Evolutionary conservation across 1,140 invertebrate species (phyloP).

Genomic region (Calephelis virginiensis): DNA sequence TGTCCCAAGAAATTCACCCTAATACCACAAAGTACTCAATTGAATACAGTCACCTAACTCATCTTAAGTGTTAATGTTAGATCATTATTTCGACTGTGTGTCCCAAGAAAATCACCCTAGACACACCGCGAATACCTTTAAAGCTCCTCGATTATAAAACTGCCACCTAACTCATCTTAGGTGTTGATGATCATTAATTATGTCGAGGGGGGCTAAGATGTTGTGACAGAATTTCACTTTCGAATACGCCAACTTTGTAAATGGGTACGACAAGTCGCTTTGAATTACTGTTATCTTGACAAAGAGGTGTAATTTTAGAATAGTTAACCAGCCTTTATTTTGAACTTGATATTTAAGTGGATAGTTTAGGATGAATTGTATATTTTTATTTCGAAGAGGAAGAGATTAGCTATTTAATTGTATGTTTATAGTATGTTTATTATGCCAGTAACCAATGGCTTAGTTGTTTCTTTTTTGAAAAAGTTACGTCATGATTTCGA

Average conservation of each 20-base stretch:
- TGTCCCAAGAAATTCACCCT: no score
- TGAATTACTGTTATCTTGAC: constrained; percentile 31
- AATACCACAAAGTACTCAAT: no score
- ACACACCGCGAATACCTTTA: constrained; percentile 32
- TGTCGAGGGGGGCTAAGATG: constrained; percentile 51
- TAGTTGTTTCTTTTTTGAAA: no score
- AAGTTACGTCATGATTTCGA: no score
- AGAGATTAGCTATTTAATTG: no score
- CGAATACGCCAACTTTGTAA: constrained; percentile 46
- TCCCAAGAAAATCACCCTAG: constrained; percentile 41
- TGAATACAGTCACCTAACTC: no score
- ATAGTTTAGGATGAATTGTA: background rate
- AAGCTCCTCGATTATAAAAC: constrained; percentile 58
- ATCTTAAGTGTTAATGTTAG: background rate
- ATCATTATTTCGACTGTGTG: constrained; percentile 24
- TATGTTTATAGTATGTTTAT: no score
- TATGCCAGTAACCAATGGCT: no score
- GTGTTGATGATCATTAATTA: constrained; percentile 72
- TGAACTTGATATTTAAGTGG: background rate
- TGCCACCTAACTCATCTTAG: constrained; percentile 51
- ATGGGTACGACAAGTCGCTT: constrained; percentile 33
- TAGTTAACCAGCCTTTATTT: constrained; percentile 1
- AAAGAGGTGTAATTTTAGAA: constrained; percentile 20
- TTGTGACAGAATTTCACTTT: constrained; percentile 54
- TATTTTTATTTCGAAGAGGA: no score